A percentile compares a stretch with the other conserved stretches of the same genome.
Evolutionary conservation across 64 coral and sea anemone species (phyloP).

Genomic region (Orbicella faveolata): DNA sequence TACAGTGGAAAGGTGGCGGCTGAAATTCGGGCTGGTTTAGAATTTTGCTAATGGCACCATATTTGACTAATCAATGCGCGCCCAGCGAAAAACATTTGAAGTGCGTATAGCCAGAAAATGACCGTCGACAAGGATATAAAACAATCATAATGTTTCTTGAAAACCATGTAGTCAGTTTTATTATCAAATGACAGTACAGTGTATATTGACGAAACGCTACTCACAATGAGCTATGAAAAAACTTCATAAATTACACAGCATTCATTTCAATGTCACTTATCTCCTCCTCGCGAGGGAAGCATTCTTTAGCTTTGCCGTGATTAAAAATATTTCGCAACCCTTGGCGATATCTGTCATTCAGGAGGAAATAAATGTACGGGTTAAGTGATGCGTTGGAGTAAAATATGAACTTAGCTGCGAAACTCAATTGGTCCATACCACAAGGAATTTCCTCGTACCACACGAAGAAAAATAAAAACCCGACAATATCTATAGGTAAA

Average conservation of each 20-base stretch:
- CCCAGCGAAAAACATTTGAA: too few species aligned
- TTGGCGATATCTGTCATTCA: slow-evolving; percentile 21
- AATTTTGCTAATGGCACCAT: too few species aligned
- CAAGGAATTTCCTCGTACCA: slow-evolving; percentile 20
- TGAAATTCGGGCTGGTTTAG: too few species aligned
- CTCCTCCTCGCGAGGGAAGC: neutral
- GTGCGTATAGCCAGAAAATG: too few species aligned
- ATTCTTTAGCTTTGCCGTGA: neutral
- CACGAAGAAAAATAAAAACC: slow-evolving; percentile 11
- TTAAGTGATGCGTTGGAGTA: slow-evolving; percentile 47
- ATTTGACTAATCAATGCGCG: too few species aligned
- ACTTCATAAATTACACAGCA: neutral
- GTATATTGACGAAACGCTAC: neutral
- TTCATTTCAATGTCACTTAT: neutral
- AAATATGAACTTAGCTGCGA: slow-evolving; percentile 31
- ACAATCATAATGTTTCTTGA: too few species aligned
- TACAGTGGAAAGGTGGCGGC: too few species aligned
- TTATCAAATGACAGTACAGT: neutral
- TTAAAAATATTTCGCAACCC: slow-evolving; percentile 1
- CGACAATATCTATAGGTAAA: neutral
- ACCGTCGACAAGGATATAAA: too few species aligned
- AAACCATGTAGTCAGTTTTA: neutral
- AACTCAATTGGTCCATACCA: neutral
- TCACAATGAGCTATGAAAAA: neutral
- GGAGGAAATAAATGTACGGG: slow-evolving; percentile 47